A percentile compares a stretch with the other conserved stretches of the same genome.
Evolutionary conservation across 2,888 invertebrate genomes (phyloP).

Genomic region (Pseudeuparius sepicola): DNA sequence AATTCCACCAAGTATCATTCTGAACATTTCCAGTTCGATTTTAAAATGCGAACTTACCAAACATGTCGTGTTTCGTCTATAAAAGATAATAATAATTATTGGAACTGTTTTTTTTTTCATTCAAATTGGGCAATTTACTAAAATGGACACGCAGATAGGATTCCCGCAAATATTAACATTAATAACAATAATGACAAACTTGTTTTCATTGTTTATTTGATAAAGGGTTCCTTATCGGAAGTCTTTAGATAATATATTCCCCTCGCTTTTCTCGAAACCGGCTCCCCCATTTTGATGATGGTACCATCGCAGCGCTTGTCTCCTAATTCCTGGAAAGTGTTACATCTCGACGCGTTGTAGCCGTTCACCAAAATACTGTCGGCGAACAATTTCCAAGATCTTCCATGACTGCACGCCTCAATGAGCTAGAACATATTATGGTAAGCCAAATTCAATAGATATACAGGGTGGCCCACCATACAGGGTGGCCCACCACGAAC

Average conservation of each 20-base stretch:
- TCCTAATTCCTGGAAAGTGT: slow-evolving; percentile 42
- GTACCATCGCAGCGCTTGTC: slow-evolving; percentile 26
- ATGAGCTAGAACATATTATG: slow-evolving; percentile 30
- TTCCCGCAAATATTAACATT: not conserved
- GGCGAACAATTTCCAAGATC: slow-evolving; percentile 50
- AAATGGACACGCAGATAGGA: too few relatives aligned
- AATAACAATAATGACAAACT: not conserved
- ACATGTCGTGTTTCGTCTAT: too few relatives aligned
- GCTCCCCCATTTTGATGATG: slow-evolving; percentile 26
- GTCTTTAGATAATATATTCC: slow-evolving; percentile 29
- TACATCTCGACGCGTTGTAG: slow-evolving; percentile 49
- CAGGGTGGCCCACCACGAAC: too few relatives aligned
- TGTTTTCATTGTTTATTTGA: not conserved
- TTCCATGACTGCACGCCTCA: slow-evolving; percentile 62
- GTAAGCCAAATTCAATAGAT: slow-evolving; percentile 7
- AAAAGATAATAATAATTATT: too few relatives aligned
- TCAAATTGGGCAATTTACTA: too few relatives aligned
- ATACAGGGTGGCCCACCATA: slow-evolving; percentile 10
- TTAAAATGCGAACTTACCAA: too few relatives aligned
- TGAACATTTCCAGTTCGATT: too few relatives aligned
- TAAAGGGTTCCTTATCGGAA: slow-evolving; percentile 6
- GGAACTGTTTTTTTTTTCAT: too few relatives aligned
- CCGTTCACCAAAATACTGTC: slow-evolving; percentile 52
- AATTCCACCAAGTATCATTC: too few relatives aligned
- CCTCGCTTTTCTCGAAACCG: slow-evolving; percentile 23